Evolutionary conservation across 2,797 vertebrate species (phyloP), one percentile per base, ranked within the genome.

Genomic region (Sebastes hopkinsi): DNA sequence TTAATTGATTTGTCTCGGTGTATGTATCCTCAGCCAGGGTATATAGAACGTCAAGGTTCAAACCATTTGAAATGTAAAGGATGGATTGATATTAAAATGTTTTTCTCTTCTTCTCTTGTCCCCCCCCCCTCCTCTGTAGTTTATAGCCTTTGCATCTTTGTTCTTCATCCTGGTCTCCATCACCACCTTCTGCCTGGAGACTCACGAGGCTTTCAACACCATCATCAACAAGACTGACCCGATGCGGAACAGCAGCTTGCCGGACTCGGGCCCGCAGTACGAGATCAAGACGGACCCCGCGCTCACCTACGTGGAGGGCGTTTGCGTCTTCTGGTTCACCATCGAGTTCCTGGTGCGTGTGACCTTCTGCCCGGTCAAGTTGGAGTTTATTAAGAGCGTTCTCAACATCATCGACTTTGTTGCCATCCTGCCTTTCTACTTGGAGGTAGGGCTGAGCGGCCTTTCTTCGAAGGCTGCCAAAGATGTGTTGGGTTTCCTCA

Each of bases 91-190:
- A 6, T 0, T 83, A 34, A 83, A 56, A 3, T 58, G 34, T 77
- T 64, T 61, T 60, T 64, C 5, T 83, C 16, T 75, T 34, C 67
- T 76, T 46, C 80, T 87, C 56, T 85, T 64, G 81, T 82, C 91
- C 36, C 11, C 29, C 2, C 90, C 93, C 69, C 4, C 4, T 3
- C 0, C 42, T 62, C 91, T 94, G 42, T 95, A 99, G 98, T 99
- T 99, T 89, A 97, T 99, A 79, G 98, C 98, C 86, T 99, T 99
- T 83, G 98, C 97, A 52, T 99, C 98, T 67, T 95, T 99, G 91
- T 99, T 99, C 95, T 99, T 99, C 97, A 99, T 99, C 94, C 94
- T 99, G 92, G 98, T 99, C 92, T 99, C 98, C 81, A 99, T 99
- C 95, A 99, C 98, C 81, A 99, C 98, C 80, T 99, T 99, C 95